Evolutionary conservation across 1,140 invertebrate species (phyloP).

Genomic region (Drosophila sp.): DNA sequence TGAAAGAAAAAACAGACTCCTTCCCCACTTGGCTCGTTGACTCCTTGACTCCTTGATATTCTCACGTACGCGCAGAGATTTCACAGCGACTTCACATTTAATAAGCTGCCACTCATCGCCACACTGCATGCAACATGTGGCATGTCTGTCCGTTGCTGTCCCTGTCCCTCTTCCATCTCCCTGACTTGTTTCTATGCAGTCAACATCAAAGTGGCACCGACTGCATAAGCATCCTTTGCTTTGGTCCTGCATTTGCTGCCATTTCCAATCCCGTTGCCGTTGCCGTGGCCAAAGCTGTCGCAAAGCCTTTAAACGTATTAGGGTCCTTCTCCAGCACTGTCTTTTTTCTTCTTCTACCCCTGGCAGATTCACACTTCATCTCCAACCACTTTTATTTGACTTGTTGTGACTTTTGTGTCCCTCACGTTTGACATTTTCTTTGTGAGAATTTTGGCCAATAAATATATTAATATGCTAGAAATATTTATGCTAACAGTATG

Average conservation of each 20-base stretch:
- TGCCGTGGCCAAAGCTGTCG: slow-evolving; percentile 60
- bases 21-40: slow-evolving; percentile 4
- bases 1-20: too few relatives aligned
- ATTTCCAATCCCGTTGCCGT: slow-evolving; percentile 37
- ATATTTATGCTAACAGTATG: too few relatives aligned
- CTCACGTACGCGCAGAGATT: slow-evolving; percentile 7
- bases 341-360: neutral
- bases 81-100: slow-evolving; percentile 21
- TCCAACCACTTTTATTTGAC: neutral
- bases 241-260: slow-evolving; percentile 22
- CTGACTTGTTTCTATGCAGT: neutral
- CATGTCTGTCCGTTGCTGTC: neutral
- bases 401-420: neutral
- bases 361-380: slow-evolving; percentile 3
- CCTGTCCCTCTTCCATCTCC: neutral
- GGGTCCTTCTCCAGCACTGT: slow-evolving; percentile 16
- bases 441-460: too few relatives aligned
- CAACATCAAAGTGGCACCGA: slow-evolving; percentile 61
- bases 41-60: slow-evolving; percentile 4
- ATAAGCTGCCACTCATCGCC: slow-evolving; percentile 37
- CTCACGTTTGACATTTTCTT: too few relatives aligned
- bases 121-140: slow-evolving; percentile 74
- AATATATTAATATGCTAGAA: too few relatives aligned
- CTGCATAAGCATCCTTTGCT: slow-evolving; percentile 55
- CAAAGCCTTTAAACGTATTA: slow-evolving; percentile 78